Evolutionary conservation across 2,888 invertebrate species (phyloP).

Genomic region (Tillus elongatus): DNA sequence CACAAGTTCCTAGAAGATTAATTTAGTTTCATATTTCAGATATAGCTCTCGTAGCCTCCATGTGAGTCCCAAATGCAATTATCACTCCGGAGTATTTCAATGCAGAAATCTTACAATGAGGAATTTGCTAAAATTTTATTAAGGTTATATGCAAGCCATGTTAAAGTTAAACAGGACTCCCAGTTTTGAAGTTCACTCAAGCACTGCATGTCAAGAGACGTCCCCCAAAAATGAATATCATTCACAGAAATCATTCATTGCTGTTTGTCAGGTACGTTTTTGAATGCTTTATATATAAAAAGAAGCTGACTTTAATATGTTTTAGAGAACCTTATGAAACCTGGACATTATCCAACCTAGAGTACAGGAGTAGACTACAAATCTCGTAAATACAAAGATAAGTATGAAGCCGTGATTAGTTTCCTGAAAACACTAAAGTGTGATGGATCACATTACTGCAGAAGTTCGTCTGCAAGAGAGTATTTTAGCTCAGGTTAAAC

Average conservation of each 20-base stretch:
- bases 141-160: slow-evolving; percentile 4
- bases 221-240: neutral
- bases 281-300: slow-evolving; percentile 3
- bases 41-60: slow-evolving; percentile 2
- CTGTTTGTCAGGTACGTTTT: slow-evolving; percentile 7
- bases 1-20: neutral
- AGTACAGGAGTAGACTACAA: too few relatives aligned
- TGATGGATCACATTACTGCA: slow-evolving; percentile 7
- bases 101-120: slow-evolving; percentile 3
- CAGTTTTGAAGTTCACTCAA: slow-evolving; percentile 3
- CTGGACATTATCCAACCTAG: neutral
- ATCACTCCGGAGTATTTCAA: slow-evolving; percentile 1
- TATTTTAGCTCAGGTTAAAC: slow-evolving; percentile 5
- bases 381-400: slow-evolving; percentile 6
- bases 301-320: neutral
- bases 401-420: neutral
- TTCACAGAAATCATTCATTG: slow-evolving; percentile 1
- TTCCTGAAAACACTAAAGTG: slow-evolving; percentile 6
- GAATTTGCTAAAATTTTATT: neutral
- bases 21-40: neutral
- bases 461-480: slow-evolving; percentile 5
- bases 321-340: slow-evolving; percentile 3
- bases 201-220: slow-evolving; percentile 4
- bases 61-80: slow-evolving; percentile 2
- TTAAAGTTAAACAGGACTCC: neutral